Percentiles rank a stretch among this genome's conserved stretches.
phyloP scores from a whole-genome alignment of 2,113 vertebrate genomes.

The Atherinomorus stipes region DNA sequence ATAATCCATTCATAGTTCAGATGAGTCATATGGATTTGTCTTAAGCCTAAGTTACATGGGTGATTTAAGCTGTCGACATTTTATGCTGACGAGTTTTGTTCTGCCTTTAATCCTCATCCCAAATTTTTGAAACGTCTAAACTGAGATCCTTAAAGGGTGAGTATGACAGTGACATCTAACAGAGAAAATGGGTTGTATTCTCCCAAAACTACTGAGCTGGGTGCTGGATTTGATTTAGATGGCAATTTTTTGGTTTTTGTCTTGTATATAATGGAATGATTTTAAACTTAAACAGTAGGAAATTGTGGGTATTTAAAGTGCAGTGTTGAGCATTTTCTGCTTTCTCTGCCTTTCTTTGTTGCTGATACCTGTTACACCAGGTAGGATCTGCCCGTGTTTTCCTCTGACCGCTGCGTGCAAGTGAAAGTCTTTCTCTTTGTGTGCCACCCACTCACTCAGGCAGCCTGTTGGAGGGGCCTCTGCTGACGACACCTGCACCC shows the following conservation, averaged over 20 bases:
- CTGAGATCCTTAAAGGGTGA: not conserved
- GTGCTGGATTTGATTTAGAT: not conserved
- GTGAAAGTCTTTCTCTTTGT: conserved; percentile 35
- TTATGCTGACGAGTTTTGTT: not conserved
- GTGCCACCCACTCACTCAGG: conserved; percentile 13
- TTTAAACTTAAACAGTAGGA: not conserved
- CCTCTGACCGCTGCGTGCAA: conserved; percentile 34
- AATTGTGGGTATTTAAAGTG: conserved; percentile 11
- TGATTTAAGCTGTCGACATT: not conserved
- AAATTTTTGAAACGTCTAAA: not conserved
- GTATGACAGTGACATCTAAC: too few species aligned
- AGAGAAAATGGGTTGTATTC: not conserved
- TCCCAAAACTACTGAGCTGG: too few species aligned
- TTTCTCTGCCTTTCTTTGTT: conserved; percentile 3
- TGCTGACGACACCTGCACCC: conserved; percentile 61
- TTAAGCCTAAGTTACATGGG: not conserved
- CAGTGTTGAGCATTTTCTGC: conserved; percentile 1
- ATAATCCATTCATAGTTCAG: not conserved
- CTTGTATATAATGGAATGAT: not conserved
- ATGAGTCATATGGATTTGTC: not conserved
- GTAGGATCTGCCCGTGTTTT: conserved; percentile 21
- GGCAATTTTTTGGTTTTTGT: not conserved
- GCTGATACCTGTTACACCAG: conserved; percentile 5
- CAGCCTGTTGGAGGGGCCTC: conserved; percentile 54
- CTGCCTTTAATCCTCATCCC: not conserved